phyloP scores from a whole-genome alignment of 2,113 vertebrate genomes.

The Gymnobelideus leadbeateri region DNA sequence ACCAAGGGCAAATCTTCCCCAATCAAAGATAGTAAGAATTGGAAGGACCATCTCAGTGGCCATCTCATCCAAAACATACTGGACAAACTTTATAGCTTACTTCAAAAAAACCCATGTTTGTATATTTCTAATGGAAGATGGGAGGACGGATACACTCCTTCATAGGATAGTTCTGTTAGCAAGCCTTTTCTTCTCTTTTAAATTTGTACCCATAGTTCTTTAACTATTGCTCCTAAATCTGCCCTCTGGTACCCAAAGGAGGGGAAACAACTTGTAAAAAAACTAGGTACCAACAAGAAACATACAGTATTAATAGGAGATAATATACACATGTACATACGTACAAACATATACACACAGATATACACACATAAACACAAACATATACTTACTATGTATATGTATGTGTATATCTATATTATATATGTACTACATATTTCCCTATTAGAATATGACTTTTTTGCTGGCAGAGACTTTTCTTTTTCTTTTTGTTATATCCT shows the following conservation, averaged over 20 bases:
- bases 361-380: too few species aligned
- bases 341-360: too few species aligned
- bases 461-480: background rate
- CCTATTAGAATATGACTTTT: background rate
- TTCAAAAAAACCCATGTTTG: background rate
- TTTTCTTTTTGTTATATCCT: background rate
- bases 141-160: background rate
- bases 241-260: background rate
- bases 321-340: background rate
- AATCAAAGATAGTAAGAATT: background rate
- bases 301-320: background rate
- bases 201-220: background rate
- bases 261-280: background rate
- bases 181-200: background rate
- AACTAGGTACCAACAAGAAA: background rate
- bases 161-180: background rate
- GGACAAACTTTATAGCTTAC: background rate
- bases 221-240: background rate
- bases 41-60: background rate
- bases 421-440: background rate
- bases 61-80: background rate
- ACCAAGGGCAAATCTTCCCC: background rate
- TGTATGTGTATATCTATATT: too few species aligned
- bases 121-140: background rate
- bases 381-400: too few species aligned